These are phyloP conservation scores for Andrena praecox DNA, from an alignment of 2,888 invertebrate genomes.

Conservation along the genomic window DNA sequence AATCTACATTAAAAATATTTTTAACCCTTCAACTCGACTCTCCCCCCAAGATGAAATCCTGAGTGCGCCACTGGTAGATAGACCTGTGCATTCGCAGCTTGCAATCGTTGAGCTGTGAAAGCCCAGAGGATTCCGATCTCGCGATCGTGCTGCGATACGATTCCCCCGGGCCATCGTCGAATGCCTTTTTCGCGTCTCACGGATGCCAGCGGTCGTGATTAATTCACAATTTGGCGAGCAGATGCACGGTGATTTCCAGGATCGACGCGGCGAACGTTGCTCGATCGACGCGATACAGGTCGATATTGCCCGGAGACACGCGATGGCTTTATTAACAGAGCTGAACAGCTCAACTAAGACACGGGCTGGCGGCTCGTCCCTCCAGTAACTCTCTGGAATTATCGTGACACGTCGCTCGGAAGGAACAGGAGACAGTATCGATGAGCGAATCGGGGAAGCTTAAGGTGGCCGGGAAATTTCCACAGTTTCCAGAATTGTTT, in stretches of 20 bases:
- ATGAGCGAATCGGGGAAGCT: neutral
- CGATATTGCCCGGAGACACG: conserved; percentile 1
- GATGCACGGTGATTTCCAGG: too few species aligned
- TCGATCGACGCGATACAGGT: neutral
- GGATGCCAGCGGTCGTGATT: neutral
- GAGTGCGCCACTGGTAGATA: too few species aligned
- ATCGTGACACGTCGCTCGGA: neutral
- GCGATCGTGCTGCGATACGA: too few species aligned
- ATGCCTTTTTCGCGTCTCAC: too few species aligned
- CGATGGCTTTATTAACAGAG: neutral
- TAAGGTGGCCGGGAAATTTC: neutral
- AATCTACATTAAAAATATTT: too few species aligned
- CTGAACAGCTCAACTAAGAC: too few species aligned
- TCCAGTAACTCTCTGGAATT: neutral
- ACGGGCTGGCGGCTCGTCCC: neutral
- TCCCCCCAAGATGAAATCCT: too few species aligned
- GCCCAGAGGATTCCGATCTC: too few species aligned
- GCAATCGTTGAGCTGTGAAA: too few species aligned
- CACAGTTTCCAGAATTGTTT: conserved; percentile 6
- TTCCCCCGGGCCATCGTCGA: too few species aligned
- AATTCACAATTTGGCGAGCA: neutral
- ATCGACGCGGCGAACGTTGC: neutral
- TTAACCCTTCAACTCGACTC: too few species aligned
- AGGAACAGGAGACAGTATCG: neutral
- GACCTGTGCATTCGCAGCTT: too few species aligned